Evolutionary conservation across 1,140 invertebrate genomes (phyloP), one percentile per base, ranked within the genome.

Genomic region (Hylyphantes graminicola): DNA sequence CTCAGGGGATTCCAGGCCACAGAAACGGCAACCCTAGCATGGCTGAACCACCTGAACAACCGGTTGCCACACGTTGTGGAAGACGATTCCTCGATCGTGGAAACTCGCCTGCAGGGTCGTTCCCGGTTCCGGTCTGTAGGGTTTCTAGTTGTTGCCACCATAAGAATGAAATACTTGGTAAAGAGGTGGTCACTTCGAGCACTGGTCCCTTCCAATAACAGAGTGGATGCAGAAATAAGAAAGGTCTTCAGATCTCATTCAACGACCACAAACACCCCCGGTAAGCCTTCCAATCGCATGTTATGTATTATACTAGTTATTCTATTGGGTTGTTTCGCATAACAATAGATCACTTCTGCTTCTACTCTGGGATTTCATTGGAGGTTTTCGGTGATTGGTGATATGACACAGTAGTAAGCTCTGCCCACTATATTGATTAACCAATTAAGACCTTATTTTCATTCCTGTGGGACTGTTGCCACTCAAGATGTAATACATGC

Each of bases 1-100:
- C 70, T 87, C 11, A 67, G 67, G 13, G 84, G 86, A 7, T 87
- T 72, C 79, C 84, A 87, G 73, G n/a, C 67, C 8, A 86, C 87
- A 21, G 87, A 87, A 63, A 86, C 74, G 21, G 80, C 61, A n/a
- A 87, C 87, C 12, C 21, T 86, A 13, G 73, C 87, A 13, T 74
- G 85, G 51, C 61, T 87, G 19, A 70, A 76, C 17, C 57, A 85
- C 57, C 51, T 86, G 68, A 78, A 80, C n/a, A 59, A 86, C 59
- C 54, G 59, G 50, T 48, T 50, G 19, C 35, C 67, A 17, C 21
- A 53, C 15, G 12, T n/a, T 12, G 19, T 21, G 3, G 68, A 59
- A 13, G 11, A 63, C 54, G 15, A 12, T 53, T 65, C 59, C 13
- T 17, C 21, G 0, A 51, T n/a, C 2, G 50, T n/a, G 4, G 79